Percentiles rank a stretch among this genome's conserved stretches.
These are phyloP conservation scores for Girardia tigrina DNA, from an alignment of 2,888 invertebrate genomes.

Conservation along the genomic window DNA sequence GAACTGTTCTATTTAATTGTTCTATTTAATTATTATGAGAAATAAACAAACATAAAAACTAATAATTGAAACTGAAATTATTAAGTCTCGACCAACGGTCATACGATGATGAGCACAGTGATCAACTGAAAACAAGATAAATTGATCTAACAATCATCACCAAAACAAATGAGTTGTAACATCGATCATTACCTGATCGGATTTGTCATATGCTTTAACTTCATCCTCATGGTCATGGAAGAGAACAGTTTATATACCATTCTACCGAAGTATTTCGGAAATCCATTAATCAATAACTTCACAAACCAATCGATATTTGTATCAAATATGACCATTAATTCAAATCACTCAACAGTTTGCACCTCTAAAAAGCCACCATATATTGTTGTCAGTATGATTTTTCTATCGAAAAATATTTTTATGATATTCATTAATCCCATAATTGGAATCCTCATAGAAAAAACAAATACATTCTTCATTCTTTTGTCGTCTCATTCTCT, in stretches of 20 bases:
- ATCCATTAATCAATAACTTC: neutral
- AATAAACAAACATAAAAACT: no score
- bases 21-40: no score
- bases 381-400: neutral
- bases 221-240: neutral
- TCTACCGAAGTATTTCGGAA: neutral
- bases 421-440: neutral
- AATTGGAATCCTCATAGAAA: neutral
- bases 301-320: neutral
- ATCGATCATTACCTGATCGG: neutral
- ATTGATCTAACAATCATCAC: no score
- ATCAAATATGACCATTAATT: neutral
- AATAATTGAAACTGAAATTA: no score
- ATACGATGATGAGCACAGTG: no score
- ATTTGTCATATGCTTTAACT: neutral
- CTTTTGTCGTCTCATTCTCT: neutral
- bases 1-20: no score
- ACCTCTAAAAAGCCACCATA: neutral
- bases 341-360: neutral
- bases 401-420: neutral
- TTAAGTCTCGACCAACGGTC: no score
- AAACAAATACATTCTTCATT: neutral
- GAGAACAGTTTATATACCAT: neutral
- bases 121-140: no score
- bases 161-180: no score